These are phyloP conservation scores for Cynopterus brachyotis DNA, from an alignment of 2,113 vertebrate species.

Conservation along the genomic window DNA sequence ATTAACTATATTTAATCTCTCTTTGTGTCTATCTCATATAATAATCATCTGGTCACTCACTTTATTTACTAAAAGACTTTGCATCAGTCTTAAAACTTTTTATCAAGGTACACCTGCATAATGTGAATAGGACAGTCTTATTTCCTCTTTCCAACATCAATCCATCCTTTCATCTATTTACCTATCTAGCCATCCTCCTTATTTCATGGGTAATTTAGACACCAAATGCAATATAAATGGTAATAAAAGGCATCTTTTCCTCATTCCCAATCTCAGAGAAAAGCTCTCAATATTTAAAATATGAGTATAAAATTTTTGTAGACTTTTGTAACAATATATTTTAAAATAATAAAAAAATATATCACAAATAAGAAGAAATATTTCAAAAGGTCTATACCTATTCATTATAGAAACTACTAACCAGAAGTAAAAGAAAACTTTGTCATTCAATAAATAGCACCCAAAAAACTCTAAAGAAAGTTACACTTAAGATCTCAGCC, in stretches of 20 bases:
- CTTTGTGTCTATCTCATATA: neutral
- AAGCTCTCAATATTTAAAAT: neutral
- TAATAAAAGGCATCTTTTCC: neutral
- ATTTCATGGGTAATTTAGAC: neutral
- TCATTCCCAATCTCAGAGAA: neutral
- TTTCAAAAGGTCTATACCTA: too few species aligned
- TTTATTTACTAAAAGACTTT: neutral
- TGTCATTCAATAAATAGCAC: too few species aligned
- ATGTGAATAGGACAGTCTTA: neutral
- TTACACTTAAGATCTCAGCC: neutral
- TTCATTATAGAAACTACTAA: too few species aligned
- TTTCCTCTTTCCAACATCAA: neutral
- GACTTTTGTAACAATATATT: neutral
- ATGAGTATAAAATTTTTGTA: neutral
- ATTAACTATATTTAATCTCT: neutral
- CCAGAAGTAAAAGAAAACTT: too few species aligned
- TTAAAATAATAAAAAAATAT: too few species aligned
- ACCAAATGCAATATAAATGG: neutral
- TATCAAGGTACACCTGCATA: neutral
- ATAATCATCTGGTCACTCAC: neutral
- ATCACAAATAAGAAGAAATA: too few species aligned
- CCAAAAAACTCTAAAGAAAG: neutral
- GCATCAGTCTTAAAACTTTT: neutral
- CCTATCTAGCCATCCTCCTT: neutral
- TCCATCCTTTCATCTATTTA: neutral